Evolutionary conservation across 2,888 invertebrate species (phyloP).

Genomic region (Hyalella azteca): DNA sequence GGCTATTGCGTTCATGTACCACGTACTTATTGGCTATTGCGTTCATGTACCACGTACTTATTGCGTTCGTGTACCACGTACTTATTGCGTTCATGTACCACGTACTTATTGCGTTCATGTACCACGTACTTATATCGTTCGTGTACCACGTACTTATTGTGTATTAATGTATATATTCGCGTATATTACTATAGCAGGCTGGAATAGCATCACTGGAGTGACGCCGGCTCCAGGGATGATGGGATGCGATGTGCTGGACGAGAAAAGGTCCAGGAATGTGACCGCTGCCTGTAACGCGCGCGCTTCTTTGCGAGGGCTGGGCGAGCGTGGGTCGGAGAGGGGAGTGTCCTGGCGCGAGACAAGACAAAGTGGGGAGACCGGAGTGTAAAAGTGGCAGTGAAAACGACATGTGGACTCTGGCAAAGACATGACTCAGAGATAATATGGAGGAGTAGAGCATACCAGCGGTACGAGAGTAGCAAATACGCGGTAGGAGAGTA

Average conservation of each 20-base stretch:
- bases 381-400: not conserved
- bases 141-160: no score
- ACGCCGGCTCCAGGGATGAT: not conserved
- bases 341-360: not conserved
- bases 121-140: no score
- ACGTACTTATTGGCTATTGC: no score
- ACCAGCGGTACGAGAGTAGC: not conserved
- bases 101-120: no score
- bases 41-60: no score
- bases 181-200: no score
- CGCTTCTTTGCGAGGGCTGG: not conserved
- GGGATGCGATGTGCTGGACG: not conserved
- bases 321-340: not conserved
- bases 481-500: no score
- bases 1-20: no score
- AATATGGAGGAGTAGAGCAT: not conserved
- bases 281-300: not conserved
- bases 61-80: no score
- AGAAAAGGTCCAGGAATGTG: conserved; percentile 30
- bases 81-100: no score
- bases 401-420: not conserved
- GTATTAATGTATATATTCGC: no score
- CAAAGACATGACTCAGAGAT: not conserved
- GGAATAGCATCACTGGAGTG: no score
- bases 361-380: not conserved